A percentile compares a stretch with the other conserved stretches of the same genome.
phyloP scores from a whole-genome alignment of 2,888 invertebrate genomes.

The Drosophila dives region DNA sequence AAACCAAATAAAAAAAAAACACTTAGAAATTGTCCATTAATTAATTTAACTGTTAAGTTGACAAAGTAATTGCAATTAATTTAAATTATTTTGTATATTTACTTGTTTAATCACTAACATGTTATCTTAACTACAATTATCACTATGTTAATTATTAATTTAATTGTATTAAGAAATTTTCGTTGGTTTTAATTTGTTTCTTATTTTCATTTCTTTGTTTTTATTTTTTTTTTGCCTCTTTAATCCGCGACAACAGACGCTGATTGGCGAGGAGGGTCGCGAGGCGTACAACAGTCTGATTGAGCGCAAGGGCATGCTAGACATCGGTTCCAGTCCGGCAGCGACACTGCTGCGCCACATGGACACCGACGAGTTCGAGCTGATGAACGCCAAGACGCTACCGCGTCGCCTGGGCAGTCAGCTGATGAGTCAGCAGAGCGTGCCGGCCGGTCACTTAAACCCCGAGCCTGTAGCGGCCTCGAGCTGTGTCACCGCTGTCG shows the following conservation, averaged over 20 bases:
- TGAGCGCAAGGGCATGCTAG: constrained; percentile 87
- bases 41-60: not conserved
- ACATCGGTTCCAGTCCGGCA: constrained; percentile 72
- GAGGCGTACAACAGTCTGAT: constrained; percentile 97
- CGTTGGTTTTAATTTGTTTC: not conserved
- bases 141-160: not conserved
- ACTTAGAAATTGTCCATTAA: constrained; percentile 5
- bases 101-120: not conserved
- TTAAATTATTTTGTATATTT: not conserved
- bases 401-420: constrained; percentile 76
- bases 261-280: constrained; percentile 94
- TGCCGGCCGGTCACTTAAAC: not conserved
- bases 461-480: constrained; percentile 13
- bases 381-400: constrained; percentile 81
- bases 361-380: constrained; percentile 82
- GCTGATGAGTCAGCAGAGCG: constrained; percentile 43
- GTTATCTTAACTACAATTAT: not conserved
- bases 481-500: not conserved
- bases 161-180: not conserved
- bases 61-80: not conserved
- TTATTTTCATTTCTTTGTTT: constrained; percentile 32
- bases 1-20: constrained; percentile 24
- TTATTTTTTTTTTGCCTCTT: constrained; percentile 48
- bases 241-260: constrained; percentile 88
- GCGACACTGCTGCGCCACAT: constrained; percentile 78